phyloP scores from a whole-genome alignment of 1,140 invertebrate genomes.

The Conus ventricosus region DNA sequence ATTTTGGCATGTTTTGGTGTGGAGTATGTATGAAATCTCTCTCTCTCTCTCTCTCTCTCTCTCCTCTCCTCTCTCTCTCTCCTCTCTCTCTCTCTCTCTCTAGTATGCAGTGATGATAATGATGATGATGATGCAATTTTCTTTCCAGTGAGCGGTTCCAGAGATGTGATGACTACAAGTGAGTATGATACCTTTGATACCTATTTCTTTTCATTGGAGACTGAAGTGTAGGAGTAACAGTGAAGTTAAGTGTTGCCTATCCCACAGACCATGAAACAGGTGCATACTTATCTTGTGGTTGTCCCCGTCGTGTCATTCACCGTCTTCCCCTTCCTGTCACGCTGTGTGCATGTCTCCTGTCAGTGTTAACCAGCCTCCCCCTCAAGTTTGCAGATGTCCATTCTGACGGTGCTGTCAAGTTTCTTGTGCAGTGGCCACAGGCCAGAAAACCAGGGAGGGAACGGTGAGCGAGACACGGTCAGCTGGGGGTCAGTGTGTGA shows the following conservation, averaged over 20 bases:
- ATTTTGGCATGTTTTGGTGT: too few relatives aligned
- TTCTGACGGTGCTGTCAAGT: neutral
- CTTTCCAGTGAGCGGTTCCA: neutral
- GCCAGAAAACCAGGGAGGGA: neutral
- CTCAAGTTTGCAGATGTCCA: neutral
- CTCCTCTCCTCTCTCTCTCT: neutral
- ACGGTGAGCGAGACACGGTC: neutral
- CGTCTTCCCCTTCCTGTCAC: neutral
- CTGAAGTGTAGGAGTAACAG: neutral
- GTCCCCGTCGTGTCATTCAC: neutral
- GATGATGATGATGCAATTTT: neutral
- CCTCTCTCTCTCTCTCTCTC: neutral
- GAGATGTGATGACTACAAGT: neutral
- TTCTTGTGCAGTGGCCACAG: neutral
- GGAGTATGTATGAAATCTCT: neutral
- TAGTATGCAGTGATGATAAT: neutral
- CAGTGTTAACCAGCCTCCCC: neutral
- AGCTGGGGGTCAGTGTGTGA: neutral
- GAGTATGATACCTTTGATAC: neutral
- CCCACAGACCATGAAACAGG: neutral
- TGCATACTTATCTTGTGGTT: conserved; percentile 7
- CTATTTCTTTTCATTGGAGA: neutral
- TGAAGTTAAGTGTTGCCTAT: too few relatives aligned
- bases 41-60: neutral
- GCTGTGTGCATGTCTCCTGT: neutral